A percentile compares a stretch with the other conserved stretches of the same genome.
Evolutionary conservation across 1,140 invertebrate genomes (phyloP).

Genomic region (Procambarus clarkii): DNA sequence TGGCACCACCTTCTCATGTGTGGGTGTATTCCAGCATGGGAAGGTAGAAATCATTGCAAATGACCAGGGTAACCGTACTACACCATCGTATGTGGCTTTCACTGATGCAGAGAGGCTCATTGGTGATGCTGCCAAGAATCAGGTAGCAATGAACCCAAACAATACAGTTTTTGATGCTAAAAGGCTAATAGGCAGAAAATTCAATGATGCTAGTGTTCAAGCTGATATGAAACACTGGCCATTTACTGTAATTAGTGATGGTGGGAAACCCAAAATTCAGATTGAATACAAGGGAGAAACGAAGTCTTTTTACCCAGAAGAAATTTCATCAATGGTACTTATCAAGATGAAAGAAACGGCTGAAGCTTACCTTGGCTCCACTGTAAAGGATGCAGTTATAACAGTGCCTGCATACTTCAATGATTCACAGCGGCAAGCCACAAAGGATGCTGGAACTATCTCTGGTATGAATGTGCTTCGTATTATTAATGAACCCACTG

Average conservation of each 20-base stretch:
- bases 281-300: conserved; percentile 11
- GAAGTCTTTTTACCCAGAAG: conserved; percentile 6
- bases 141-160: neutral
- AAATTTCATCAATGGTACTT: neutral
- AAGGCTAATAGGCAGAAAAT: conserved; percentile 13
- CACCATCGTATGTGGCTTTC: neutral
- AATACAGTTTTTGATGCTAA: conserved; percentile 16
- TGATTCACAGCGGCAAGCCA: neutral
- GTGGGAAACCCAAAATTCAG: neutral
- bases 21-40: conserved; percentile 18
- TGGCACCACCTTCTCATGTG: conserved; percentile 19
- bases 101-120: conserved; percentile 10
- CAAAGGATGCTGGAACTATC: neutral
- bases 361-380: neutral
- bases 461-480: too few relatives aligned
- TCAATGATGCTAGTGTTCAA: neutral
- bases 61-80: neutral
- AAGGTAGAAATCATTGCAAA: neutral
- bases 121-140: conserved; percentile 20
- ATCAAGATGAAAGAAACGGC: too few relatives aligned
- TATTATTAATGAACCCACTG: conserved; percentile 26
- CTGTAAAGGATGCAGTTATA: conserved; percentile 24
- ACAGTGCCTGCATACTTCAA: conserved; percentile 18
- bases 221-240: conserved; percentile 22
- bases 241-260: neutral